Evolutionary conservation across 2,797 vertebrate genomes (phyloP), one percentile per base, ranked within the genome.

Genomic region (Pseudomugil gertrudae): DNA sequence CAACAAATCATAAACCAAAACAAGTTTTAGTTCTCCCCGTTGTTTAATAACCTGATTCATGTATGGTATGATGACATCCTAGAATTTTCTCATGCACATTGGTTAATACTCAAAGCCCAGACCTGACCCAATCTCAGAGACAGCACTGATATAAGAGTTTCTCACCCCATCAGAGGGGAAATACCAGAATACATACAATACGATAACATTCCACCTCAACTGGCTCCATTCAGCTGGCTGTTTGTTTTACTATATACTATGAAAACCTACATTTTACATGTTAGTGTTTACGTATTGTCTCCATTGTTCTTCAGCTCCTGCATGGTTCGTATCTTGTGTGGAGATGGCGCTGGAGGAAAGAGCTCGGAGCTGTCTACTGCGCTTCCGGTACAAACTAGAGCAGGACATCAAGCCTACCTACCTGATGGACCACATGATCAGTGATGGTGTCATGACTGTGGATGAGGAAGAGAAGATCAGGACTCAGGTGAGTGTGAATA

Each of bases 371-470:
- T 94, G 91, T 80, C 93, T 99, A 79, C 89, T 97, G 83, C 94
- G 90, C 78, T 88, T 94, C 59, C 93, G 92, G 59, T 76, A 89
- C 72, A 93, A 82, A n/a, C 69, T 99, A 88, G 95, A 96, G 89
- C 92, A 92, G 81, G 97, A 99, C 84, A 97, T 99, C 77, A 96
- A 96, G 78, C 94, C 96, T 19, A 65, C 91, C 40, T 96, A 95
- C 66, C 93, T 99, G 83, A 97, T 99, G 95, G 98, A 99, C 83
- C 93, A 88, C 85, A 95, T 99, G 97, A 87, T 99, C 91, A 93
- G 90, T 61, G 96, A 99, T 0, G 94, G 92, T 4, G 93, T 94
- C 51, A 88, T 99, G 63, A 95, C 92, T 0, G 53, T 67, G 10
- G 89, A 93, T 0, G 97, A 99, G 66, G 98, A 99, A 57, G 95